Conservation (phyloP, 2,888 invertebrate species). For the Aplocera efformata region DNA sequence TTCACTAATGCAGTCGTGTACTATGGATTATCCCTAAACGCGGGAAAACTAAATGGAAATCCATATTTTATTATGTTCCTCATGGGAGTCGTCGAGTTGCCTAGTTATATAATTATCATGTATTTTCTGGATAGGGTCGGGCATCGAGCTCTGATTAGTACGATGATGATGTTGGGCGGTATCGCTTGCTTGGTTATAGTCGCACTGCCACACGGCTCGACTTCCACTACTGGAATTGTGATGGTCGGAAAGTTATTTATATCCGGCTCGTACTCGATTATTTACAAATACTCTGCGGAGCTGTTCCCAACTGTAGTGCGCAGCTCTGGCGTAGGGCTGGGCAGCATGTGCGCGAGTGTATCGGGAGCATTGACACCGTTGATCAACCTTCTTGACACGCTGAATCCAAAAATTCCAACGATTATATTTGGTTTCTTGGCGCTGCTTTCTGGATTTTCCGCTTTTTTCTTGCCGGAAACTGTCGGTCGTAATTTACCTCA, state of each 20-base stretch:
- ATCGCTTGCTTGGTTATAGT: conserved; percentile 88
- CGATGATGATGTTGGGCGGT: conserved; percentile 90
- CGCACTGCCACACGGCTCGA: conserved; percentile 83
- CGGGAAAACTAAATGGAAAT: conserved; percentile 88
- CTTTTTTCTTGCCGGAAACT: conserved; percentile 89
- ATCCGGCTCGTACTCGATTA: conserved; percentile 91
- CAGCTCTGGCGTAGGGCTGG: conserved; percentile 91
- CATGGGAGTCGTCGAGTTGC: conserved; percentile 89
- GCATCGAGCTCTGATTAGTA: conserved; percentile 86
- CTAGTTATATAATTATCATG: conserved; percentile 87
- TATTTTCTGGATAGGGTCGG: conserved; percentile 88
- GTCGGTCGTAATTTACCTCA: conserved; percentile 90
- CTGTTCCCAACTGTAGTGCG: conserved; percentile 92
- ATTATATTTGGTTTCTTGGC: conserved; percentile 88
- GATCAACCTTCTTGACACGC: conserved; percentile 87
- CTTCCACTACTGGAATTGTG: conserved; percentile 82
- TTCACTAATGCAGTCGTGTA: conserved; percentile 93
- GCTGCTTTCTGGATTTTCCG: conserved; percentile 85
- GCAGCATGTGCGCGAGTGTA: conserved; percentile 91
- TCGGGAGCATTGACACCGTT: conserved; percentile 90
- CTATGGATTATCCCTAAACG: conserved; percentile 90
- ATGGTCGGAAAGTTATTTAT: conserved; percentile 91
- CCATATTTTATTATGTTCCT: conserved; percentile 90
- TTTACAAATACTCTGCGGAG: conserved; percentile 93
- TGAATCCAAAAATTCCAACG: conserved; percentile 89